These are phyloP conservation scores for Orchesella cincta DNA, from an alignment of 1,140 invertebrate species.

Conservation along the genomic window DNA sequence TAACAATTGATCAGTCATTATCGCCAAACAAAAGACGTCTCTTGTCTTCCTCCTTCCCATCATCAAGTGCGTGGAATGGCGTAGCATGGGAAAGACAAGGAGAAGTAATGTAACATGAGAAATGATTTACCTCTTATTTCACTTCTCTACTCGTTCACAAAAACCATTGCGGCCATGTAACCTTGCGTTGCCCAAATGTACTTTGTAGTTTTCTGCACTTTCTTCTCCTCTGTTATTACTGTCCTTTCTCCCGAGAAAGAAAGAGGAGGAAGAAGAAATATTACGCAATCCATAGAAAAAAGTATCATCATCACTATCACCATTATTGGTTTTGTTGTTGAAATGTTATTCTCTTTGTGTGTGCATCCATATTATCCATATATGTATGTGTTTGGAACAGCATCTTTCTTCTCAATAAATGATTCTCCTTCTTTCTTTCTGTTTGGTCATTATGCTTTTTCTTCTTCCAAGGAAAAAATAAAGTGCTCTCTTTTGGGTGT, in stretches of 20 bases:
- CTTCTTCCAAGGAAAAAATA: not conserved
- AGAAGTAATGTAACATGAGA: not conserved
- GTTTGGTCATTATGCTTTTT: not conserved
- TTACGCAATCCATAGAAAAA: conserved; percentile 1
- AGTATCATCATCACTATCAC: not conserved
- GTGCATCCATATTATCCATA: not conserved
- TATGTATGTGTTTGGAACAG: not conserved
- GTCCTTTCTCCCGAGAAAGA: too few relatives aligned
- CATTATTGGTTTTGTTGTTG: conserved; percentile 12
- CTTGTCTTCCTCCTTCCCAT: too few relatives aligned
- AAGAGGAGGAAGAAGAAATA: not conserved
- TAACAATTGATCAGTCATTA: conserved; percentile 12
- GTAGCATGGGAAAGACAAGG: not conserved
- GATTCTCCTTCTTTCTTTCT: conserved; percentile 4
- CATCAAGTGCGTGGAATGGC: too few relatives aligned
- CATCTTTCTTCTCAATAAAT: conserved; percentile 1
- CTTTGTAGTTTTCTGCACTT: too few relatives aligned
- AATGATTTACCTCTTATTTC: not conserved
- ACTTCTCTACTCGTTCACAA: too few relatives aligned
- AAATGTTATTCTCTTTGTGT: not conserved
- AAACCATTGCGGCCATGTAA: too few relatives aligned
- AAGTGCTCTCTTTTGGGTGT: not conserved
- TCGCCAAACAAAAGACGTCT: not conserved
- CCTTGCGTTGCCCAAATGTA: too few relatives aligned
- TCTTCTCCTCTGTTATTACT: too few relatives aligned